phyloP scores from a whole-genome alignment of 2,888 invertebrate genomes.

The Orchestes rusci region DNA sequence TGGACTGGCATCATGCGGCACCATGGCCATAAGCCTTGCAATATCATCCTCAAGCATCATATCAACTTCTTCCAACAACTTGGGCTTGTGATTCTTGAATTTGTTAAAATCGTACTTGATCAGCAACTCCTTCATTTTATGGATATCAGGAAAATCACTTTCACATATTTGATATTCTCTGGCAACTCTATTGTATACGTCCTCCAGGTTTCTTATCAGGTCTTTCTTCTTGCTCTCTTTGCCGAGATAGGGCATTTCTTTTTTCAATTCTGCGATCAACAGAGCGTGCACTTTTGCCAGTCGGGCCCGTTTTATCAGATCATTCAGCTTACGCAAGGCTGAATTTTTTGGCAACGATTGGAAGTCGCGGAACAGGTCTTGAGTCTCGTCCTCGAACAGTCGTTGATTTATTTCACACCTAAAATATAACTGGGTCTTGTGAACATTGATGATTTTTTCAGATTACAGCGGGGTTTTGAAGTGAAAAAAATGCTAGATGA shows the following conservation, averaged over 20 bases:
- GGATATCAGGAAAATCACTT: conserved; percentile 95
- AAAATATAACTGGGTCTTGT: background rate
- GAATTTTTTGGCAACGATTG: conserved; percentile 94
- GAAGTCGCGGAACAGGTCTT: conserved; percentile 89
- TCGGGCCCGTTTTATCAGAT: conserved; percentile 93
- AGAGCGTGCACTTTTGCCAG: conserved; percentile 97
- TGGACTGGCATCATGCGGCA: conserved; percentile 52
- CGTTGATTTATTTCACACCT: conserved; percentile 82
- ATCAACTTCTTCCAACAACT: conserved; percentile 86
- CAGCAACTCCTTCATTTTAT: conserved; percentile 85
- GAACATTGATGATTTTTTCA: background rate
- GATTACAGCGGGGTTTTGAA: too few species aligned
- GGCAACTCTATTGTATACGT: conserved; percentile 81
- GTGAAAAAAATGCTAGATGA: too few species aligned
- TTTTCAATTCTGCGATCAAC: conserved; percentile 86
- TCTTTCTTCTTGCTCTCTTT: conserved; percentile 77
- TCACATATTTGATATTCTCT: conserved; percentile 89
- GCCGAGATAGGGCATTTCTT: conserved; percentile 94
- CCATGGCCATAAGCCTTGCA: conserved; percentile 90
- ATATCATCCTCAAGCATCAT: conserved; percentile 94
- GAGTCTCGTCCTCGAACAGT: conserved; percentile 90
- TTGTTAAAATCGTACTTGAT: conserved; percentile 87
- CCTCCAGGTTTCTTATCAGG: conserved; percentile 83
- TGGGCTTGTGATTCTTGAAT: conserved; percentile 85
- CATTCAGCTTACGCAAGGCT: conserved; percentile 92